Evolutionary conservation across 2,888 invertebrate species (phyloP), one percentile per base, ranked within the genome.

Genomic region (Meganola albula): DNA sequence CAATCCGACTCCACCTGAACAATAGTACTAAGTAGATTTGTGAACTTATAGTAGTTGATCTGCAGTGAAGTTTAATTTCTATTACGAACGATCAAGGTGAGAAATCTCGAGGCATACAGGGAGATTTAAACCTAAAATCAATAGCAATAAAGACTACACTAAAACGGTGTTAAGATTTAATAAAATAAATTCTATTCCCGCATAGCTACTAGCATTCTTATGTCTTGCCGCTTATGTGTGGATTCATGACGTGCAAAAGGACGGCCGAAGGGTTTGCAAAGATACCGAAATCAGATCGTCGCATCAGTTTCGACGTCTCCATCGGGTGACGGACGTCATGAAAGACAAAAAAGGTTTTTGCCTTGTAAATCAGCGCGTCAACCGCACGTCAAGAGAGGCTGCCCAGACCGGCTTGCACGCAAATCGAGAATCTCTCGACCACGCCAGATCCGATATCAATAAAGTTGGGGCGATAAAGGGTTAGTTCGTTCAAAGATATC

Each of bases 271-370:
- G 59, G 65, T 71, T 64, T 67, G 67, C 74, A 71, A 74, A 73
- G 80, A 77, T 73, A 71, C 79, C 79, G 78, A 80, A 79, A 79
- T 77, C 70, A 74, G 78, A 78, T 78, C 59, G 57, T 44, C 47
- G 51, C 52, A 57, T 58, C 65, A 59, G 29, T 41, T 57, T 53
- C 53, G 66, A 79, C 79, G 71, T 75, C 82, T 79, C 72, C 75
- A 77, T 79, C 71, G 56, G 50, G 53, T 62, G 69, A 66, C 63
- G 58, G 58, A 57, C 53, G 65, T 68, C 68, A 60, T 47, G 62
- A 58, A 51, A 54, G 58, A 63, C 68, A 68, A 73, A 75, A 72
- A 72, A 69, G 69, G 63, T 59, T 72, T 61, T 66, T 64, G 71
- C 72, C 69, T 78, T 76, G 73, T 74, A 79, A 80, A 80, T 79